A percentile compares a stretch with the other conserved stretches of the same genome.
Evolutionary conservation across 2,797 vertebrate species (phyloP).

Genomic region (Amphiprion clarkii): DNA sequence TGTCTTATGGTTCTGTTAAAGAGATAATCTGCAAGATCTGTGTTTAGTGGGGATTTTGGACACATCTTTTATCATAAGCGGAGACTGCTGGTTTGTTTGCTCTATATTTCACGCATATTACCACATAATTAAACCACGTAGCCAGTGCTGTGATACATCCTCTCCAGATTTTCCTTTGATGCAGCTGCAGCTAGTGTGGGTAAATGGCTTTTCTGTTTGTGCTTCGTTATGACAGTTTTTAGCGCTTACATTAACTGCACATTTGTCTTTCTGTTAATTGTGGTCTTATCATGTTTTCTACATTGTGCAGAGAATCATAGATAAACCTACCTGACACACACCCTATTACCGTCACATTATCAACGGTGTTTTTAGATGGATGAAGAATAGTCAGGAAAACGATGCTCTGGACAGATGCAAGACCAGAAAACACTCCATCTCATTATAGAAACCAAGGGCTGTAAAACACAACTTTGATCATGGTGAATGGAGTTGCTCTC

Average conservation of each 20-base stretch:
- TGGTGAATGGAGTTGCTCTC: no score
- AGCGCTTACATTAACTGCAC: not conserved
- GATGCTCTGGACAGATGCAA: not conserved
- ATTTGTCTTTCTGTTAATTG: not conserved
- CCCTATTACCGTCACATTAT: not conserved
- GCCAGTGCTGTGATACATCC: not conserved
- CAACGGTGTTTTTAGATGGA: not conserved
- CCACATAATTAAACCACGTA: constrained; percentile 1
- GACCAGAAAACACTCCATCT: not conserved
- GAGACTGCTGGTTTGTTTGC: constrained; percentile 16
- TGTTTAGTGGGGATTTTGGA: constrained; percentile 30
- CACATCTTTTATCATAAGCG: constrained; percentile 31
- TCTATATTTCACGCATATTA: constrained; percentile 24
- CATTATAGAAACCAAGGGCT: no score
- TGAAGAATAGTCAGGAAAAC: not conserved
- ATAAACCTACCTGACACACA: not conserved
- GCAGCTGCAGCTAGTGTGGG: constrained; percentile 4
- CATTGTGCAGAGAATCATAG: not conserved
- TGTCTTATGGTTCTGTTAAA: constrained; percentile 2
- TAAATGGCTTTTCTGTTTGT: constrained; percentile 2
- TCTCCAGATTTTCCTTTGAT: constrained; percentile 19
- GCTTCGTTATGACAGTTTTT: not conserved
- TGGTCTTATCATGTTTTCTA: not conserved
- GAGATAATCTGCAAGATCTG: constrained; percentile 31
- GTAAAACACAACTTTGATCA: no score